Conservation (phyloP, 2,113 vertebrate species). For the Sinocyclocheilus maitianheensis region DNA sequence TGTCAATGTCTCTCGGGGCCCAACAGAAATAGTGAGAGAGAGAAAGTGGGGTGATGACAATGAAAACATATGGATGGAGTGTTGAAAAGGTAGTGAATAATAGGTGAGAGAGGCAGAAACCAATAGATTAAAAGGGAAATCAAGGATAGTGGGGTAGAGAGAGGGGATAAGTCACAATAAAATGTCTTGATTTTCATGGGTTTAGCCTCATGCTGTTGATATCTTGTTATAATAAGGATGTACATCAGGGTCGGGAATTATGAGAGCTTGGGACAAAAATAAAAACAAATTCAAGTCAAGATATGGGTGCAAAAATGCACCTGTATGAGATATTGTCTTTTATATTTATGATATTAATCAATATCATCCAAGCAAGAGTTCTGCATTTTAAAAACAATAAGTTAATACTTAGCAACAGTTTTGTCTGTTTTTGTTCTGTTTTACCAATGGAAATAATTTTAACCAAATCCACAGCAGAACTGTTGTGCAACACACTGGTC, state of each 20-base stretch:
- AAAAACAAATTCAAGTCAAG: background rate
- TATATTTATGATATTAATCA: background rate
- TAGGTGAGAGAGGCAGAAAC: background rate
- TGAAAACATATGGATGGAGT: constrained; percentile 17
- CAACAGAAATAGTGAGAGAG: background rate
- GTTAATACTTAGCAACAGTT: background rate
- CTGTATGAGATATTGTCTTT: background rate
- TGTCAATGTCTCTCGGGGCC: constrained; percentile 42
- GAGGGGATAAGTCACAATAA: constrained; percentile 43
- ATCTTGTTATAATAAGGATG: constrained; percentile 1
- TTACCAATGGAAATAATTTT: too few species aligned
- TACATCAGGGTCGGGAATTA: background rate
- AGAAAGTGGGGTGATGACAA: background rate
- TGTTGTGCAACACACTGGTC: too few species aligned
- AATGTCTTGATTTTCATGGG: constrained; percentile 25
- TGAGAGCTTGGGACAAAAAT: background rate
- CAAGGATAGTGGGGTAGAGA: background rate
- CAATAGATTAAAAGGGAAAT: background rate
- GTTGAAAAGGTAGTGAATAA: constrained; percentile 6
- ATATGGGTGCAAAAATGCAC: background rate
- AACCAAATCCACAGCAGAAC: too few species aligned
- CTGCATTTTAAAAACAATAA: background rate
- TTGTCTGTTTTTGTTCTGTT: background rate
- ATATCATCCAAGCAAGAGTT: background rate
- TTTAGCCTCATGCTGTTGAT: constrained; percentile 33